phyloP scores from a whole-genome alignment of 2,797 vertebrate genomes.

The Gymnothorax reevesii region DNA sequence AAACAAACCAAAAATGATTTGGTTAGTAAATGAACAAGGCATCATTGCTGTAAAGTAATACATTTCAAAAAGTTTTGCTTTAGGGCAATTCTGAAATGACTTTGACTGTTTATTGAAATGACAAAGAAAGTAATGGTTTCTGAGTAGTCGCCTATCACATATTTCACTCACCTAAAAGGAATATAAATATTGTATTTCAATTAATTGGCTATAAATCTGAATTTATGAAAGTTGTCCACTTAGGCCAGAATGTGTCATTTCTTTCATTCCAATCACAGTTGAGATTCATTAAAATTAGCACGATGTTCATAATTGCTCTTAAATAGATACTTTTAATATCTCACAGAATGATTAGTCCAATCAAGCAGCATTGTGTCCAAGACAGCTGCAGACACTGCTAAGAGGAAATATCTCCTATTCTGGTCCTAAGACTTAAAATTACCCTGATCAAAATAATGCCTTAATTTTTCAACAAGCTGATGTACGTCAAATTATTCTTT shows the following conservation, averaged over 20 bases:
- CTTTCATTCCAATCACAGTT: not conserved
- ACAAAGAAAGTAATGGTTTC: not conserved
- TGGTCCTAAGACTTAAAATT: not conserved
- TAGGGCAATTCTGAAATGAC: not conserved
- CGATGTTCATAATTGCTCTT: not conserved
- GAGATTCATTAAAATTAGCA: not conserved
- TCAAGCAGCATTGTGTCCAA: not conserved
- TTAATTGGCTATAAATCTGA: not conserved
- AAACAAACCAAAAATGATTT: not conserved
- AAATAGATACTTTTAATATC: not conserved
- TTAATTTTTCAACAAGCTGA: not conserved
- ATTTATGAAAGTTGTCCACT: not conserved
- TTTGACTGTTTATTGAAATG: not conserved
- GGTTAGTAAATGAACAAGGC: conserved; percentile 9
- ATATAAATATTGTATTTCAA: not conserved
- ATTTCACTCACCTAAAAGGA: not conserved
- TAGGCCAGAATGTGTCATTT: not conserved
- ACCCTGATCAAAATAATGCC: not conserved
- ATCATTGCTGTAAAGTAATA: not conserved
- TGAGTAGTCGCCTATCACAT: not conserved
- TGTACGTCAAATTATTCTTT: not conserved
- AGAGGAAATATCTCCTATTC: not conserved
- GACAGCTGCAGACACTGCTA: not conserved
- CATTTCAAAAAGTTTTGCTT: not conserved
- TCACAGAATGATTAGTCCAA: not conserved